These are phyloP conservation scores for Sorex maritimensis DNA, from an alignment of 2,797 vertebrate species.

Conservation along the genomic window DNA sequence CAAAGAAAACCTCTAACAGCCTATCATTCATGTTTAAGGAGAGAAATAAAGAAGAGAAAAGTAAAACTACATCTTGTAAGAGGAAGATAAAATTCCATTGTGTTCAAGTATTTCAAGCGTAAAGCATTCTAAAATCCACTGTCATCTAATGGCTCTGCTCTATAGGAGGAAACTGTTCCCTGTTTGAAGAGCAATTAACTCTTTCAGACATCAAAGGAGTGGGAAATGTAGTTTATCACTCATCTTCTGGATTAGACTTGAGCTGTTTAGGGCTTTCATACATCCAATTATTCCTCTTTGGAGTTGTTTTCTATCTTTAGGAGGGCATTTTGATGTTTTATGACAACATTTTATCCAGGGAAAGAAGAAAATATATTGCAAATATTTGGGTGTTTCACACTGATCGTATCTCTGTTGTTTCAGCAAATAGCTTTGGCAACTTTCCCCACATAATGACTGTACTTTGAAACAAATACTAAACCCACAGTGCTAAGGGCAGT, in stretches of 20 bases:
- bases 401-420: constrained; percentile 75
- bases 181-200: constrained; percentile 81
- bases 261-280: constrained; percentile 55
- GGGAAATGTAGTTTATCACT: constrained; percentile 64
- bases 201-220: constrained; percentile 77
- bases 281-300: constrained; percentile 66
- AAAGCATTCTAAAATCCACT: constrained; percentile 71
- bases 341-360: constrained; percentile 69
- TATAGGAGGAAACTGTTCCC: constrained; percentile 56
- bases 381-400: constrained; percentile 74
- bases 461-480: constrained; percentile 42
- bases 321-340: constrained; percentile 74
- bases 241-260: constrained; percentile 48
- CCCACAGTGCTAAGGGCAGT: not conserved
- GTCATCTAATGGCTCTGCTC: constrained; percentile 66
- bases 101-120: constrained; percentile 62
- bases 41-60: constrained; percentile 72
- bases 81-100: constrained; percentile 78
- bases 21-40: constrained; percentile 81
- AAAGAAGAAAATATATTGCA: constrained; percentile 68
- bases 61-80: constrained; percentile 65
- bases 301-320: constrained; percentile 71
- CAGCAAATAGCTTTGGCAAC: constrained; percentile 74
- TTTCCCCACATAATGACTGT: constrained; percentile 51
- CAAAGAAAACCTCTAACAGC: constrained; percentile 71